phyloP scores from a whole-genome alignment of 2,797 vertebrate species.

The Fratercula arctica region DNA sequence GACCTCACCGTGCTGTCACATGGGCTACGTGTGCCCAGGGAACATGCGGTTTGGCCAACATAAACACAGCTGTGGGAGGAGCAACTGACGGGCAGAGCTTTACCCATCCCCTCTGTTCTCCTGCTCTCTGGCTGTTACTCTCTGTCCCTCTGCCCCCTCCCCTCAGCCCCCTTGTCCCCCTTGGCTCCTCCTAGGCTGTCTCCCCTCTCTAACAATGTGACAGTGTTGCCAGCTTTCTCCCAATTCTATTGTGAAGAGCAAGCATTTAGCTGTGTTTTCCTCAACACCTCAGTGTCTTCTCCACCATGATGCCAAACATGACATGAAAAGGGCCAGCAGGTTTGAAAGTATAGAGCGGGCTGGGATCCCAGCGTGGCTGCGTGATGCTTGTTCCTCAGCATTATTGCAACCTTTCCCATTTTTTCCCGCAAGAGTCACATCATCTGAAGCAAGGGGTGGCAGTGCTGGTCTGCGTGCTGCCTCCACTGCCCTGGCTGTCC shows the following conservation, averaged over 20 bases:
- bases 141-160: not conserved
- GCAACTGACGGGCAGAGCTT: not conserved
- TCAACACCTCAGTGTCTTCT: not conserved
- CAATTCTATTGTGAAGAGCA: not conserved
- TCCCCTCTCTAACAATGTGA: not conserved
- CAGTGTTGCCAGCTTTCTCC: not conserved
- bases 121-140: not conserved
- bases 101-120: not conserved
- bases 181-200: not conserved
- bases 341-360: not conserved
- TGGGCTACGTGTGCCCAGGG: not conserved
- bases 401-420: not conserved
- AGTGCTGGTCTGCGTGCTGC: not conserved
- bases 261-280: not conserved
- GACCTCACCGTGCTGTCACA: fast-evolving
- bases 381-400: not conserved
- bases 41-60: not conserved
- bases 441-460: not conserved
- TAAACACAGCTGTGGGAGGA: not conserved
- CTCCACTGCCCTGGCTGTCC: not conserved
- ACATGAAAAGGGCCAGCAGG: not conserved
- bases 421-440: not conserved
- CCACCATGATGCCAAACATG: not conserved
- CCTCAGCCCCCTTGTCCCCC: not conserved
- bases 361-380: not conserved